phyloP scores from a whole-genome alignment of 2,888 invertebrate genomes.

The Drosophila algonquin region DNA sequence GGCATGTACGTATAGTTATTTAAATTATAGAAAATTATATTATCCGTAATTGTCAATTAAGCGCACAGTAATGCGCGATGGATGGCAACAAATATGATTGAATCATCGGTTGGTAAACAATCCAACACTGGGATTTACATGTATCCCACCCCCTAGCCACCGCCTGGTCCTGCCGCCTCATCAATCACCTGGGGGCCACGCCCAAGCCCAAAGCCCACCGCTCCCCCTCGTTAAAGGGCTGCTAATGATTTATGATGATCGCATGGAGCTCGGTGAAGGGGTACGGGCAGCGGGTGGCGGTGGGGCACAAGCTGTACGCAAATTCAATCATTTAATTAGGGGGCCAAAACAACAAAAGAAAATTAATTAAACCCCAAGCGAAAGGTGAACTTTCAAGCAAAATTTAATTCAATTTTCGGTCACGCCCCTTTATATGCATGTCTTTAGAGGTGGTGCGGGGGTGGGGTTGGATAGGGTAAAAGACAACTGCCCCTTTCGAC shows the following conservation, averaged over 20 bases:
- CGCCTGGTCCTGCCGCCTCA: slow-evolving; percentile 44
- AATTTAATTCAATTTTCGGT: slow-evolving; percentile 76
- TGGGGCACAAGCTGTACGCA: slow-evolving; percentile 59
- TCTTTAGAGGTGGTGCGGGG: not conserved
- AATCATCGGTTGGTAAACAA: slow-evolving; percentile 27
- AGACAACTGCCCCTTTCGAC: slow-evolving; percentile 38
- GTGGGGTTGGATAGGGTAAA: not conserved
- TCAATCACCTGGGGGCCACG: slow-evolving; percentile 64
- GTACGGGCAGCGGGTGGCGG: too few relatives aligned
- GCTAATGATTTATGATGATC: slow-evolving; percentile 72
- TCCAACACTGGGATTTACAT: slow-evolving; percentile 51
- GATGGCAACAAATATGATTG: slow-evolving; percentile 11
- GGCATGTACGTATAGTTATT: slow-evolving; percentile 31
- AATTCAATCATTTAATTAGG: slow-evolving; percentile 77
- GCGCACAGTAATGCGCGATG: slow-evolving; percentile 8
- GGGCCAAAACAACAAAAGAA: slow-evolving; percentile 74
- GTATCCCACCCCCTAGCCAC: slow-evolving; percentile 27
- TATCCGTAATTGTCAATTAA: slow-evolving; percentile 41
- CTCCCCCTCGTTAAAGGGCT: slow-evolving; percentile 28
- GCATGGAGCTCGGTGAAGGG: not conserved
- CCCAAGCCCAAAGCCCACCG: slow-evolving; percentile 21
- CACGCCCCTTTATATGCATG: slow-evolving; percentile 38
- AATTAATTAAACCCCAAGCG: slow-evolving; percentile 71
- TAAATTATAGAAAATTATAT: slow-evolving; percentile 51
- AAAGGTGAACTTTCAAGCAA: slow-evolving; percentile 46